Conservation (phyloP, 2,797 vertebrate genomes). For the Sebastes goodei region DNA sequence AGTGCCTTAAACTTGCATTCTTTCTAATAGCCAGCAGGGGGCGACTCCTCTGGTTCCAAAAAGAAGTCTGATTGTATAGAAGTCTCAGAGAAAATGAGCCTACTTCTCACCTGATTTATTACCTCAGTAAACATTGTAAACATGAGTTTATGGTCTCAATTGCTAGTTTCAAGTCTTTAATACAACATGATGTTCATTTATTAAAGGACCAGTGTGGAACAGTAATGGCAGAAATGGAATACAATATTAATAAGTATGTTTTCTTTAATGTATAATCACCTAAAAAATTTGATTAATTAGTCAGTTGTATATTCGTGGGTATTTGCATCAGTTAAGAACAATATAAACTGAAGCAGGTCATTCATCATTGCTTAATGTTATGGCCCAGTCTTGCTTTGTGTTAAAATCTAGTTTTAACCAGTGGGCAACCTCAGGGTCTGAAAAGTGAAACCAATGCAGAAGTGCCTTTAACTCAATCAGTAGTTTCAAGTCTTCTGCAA, state of each 20-base stretch:
- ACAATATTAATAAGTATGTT: too few species aligned
- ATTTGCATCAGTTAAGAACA: background rate
- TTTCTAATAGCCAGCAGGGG: background rate
- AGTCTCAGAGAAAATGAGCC: background rate
- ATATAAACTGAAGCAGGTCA: background rate
- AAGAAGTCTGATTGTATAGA: background rate
- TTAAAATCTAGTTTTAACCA: background rate
- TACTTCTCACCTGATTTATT: background rate
- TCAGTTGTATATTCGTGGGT: background rate
- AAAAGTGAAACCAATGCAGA: too few species aligned
- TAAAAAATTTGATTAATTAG: fast-evolving
- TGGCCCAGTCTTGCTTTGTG: background rate
- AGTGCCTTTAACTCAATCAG: too few species aligned
- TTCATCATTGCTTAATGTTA: background rate
- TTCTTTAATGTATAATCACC: too few species aligned
- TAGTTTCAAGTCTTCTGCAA: too few species aligned
- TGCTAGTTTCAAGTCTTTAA: too few species aligned
- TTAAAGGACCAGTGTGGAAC: too few species aligned
- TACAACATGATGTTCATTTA: too few species aligned
- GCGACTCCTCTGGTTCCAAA: background rate
- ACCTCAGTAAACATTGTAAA: too few species aligned
- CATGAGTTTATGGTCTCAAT: too few species aligned
- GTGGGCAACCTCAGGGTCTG: too few species aligned
- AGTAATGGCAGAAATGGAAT: too few species aligned
- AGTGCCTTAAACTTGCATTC: background rate